Percentiles rank a stretch among this genome's conserved stretches.
These are phyloP conservation scores for Pipa parva DNA, from an alignment of 2,113 vertebrate species.

Conservation along the genomic window DNA sequence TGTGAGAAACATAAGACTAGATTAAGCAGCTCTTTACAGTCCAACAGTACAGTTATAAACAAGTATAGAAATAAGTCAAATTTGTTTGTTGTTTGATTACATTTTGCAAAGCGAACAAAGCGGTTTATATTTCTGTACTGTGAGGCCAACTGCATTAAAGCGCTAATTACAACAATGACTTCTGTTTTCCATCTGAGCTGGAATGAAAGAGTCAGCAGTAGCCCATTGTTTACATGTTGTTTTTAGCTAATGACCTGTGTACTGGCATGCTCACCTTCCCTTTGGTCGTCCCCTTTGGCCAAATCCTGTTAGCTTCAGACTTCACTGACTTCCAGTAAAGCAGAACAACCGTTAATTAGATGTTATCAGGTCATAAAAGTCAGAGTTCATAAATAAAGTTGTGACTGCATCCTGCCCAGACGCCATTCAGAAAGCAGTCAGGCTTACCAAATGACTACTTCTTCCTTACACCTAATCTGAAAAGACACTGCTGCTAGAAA, in stretches of 20 bases:
- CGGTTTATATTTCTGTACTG: too few relatives aligned
- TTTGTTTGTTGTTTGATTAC: too few relatives aligned
- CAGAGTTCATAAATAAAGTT: slow-evolving; percentile 2
- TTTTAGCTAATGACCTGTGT: background rate
- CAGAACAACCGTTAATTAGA: slow-evolving; percentile 38
- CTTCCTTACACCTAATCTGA: background rate
- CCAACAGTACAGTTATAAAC: too few relatives aligned
- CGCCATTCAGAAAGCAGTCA: slow-evolving; percentile 16
- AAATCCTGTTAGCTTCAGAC: slow-evolving; percentile 10
- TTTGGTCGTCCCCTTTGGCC: slow-evolving; percentile 3
- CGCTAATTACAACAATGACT: too few relatives aligned
- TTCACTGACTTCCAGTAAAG: slow-evolving; percentile 32
- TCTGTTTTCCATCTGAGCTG: background rate
- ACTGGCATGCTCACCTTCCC: background rate
- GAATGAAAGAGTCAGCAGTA: background rate
- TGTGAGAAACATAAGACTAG: too few relatives aligned
- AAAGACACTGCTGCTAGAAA: background rate
- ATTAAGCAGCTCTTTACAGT: too few relatives aligned
- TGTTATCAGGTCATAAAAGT: slow-evolving; percentile 33
- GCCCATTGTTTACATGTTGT: background rate
- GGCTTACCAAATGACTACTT: slow-evolving; percentile 4
- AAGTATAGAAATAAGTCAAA: too few relatives aligned
- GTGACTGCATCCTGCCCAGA: slow-evolving; percentile 2
- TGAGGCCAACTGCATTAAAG: too few relatives aligned
- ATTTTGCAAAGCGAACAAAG: too few relatives aligned